A percentile compares a stretch with the other conserved stretches of the same genome.
phyloP scores from a whole-genome alignment of 2,888 invertebrate species.

The Ischnura elegans region DNA sequence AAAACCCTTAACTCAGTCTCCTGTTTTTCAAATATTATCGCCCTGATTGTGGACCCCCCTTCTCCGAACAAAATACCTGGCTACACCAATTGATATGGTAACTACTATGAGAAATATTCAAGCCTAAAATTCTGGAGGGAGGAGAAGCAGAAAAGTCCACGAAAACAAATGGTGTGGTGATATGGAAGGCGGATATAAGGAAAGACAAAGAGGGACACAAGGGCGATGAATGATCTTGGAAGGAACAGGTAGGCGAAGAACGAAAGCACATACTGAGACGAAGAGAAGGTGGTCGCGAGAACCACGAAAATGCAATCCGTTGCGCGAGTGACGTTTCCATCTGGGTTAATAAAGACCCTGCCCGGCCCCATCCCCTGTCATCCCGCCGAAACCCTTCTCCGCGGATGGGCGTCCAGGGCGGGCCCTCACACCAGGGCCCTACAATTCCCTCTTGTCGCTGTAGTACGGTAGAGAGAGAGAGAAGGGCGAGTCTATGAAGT shows the following conservation, averaged over 20 bases:
- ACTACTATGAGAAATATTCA: no score
- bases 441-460: neutral
- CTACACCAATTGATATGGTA: no score
- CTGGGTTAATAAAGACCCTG: neutral
- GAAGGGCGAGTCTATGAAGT: no score
- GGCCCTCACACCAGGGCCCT: neutral
- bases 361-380: neutral
- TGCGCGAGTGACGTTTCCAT: neutral
- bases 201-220: neutral
- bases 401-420: neutral
- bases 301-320: conserved; percentile 29
- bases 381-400: neutral
- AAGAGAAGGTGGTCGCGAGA: neutral
- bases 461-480: neutral
- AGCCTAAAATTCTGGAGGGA: no score
- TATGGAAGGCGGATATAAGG: no score
- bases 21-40: no score
- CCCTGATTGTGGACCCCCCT: no score
- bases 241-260: neutral
- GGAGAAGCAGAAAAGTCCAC: no score
- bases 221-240: neutral
- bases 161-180: no score
- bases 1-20: no score
- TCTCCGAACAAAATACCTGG: no score
- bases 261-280: neutral